A percentile compares a stretch with the other conserved stretches of the same genome.
Evolutionary conservation across 2,797 vertebrate species (phyloP).

Genomic region (Coregonus suidteri): DNA sequence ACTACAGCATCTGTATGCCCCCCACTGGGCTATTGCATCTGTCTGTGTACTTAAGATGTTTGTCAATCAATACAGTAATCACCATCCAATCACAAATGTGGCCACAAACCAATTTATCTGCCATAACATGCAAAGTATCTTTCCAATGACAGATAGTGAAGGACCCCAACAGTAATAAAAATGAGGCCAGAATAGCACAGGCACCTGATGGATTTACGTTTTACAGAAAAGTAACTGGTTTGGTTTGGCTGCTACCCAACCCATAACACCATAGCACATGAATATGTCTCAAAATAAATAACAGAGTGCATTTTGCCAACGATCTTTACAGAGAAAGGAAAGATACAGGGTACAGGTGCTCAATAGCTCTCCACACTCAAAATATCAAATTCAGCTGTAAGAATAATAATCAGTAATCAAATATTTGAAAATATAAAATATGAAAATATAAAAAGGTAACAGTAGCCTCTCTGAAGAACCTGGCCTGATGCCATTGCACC

Average conservation of each 20-base stretch:
- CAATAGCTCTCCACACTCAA: background rate
- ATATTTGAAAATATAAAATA: no score
- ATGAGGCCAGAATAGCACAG: background rate
- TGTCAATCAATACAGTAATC: background rate
- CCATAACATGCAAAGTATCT: background rate
- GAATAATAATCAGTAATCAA: no score
- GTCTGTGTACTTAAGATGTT: background rate
- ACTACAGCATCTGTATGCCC: background rate
- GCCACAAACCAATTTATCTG: background rate
- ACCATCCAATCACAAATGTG: background rate
- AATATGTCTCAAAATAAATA: background rate
- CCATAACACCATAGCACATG: background rate
- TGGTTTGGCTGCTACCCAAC: background rate
- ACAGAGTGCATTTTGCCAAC: background rate
- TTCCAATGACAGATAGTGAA: background rate
- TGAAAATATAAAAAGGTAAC: background rate
- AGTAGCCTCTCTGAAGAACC: background rate
- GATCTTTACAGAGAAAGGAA: background rate
- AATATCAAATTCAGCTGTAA: background rate
- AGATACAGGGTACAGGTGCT: background rate
- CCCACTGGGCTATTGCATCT: background rate
- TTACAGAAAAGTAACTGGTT: background rate
- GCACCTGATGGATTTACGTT: background rate
- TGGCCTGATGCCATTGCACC: constrained; percentile 7
- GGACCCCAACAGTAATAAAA: background rate